Percentiles rank a stretch among this genome's conserved stretches.
Evolutionary conservation across 2,797 vertebrate genomes (phyloP).

Genomic region (Chloroceryle amazona): DNA sequence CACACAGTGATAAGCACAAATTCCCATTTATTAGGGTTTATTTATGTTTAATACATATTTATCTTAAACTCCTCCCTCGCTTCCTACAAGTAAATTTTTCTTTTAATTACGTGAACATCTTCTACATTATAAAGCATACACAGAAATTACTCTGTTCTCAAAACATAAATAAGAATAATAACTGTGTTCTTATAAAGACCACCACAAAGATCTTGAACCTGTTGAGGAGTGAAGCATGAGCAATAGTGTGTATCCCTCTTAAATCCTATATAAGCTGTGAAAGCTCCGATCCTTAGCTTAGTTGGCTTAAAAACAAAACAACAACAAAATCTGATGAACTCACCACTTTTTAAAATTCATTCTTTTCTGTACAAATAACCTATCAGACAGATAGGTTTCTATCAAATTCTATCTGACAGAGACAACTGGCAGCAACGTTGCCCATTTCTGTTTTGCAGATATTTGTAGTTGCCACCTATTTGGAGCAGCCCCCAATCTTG

Average conservation of each 20-base stretch:
- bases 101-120: not conserved
- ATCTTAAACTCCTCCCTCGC: not conserved
- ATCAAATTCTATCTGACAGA: constrained; percentile 5
- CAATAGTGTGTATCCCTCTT: not conserved
- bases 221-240: not conserved
- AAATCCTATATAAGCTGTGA: not conserved
- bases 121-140: not conserved
- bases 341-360: not conserved
- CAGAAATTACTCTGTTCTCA: not conserved
- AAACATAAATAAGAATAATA: not conserved
- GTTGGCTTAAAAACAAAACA: not conserved
- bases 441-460: constrained; percentile 14
- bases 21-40: not conserved
- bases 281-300: not conserved
- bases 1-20: not conserved
- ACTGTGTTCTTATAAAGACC: not conserved
- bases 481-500: constrained; percentile 43
- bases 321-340: accelerated
- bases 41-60: not conserved
- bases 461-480: constrained; percentile 13
- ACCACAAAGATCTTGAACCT: not conserved
- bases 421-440: constrained; percentile 45
- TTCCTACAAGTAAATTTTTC: not conserved
- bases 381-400: not conserved
- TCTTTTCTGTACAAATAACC: not conserved